Base-by-base conservation (phyloP, 2,113 vertebrate genomes). In the Anarhynchus alexandrinus region DNA sequence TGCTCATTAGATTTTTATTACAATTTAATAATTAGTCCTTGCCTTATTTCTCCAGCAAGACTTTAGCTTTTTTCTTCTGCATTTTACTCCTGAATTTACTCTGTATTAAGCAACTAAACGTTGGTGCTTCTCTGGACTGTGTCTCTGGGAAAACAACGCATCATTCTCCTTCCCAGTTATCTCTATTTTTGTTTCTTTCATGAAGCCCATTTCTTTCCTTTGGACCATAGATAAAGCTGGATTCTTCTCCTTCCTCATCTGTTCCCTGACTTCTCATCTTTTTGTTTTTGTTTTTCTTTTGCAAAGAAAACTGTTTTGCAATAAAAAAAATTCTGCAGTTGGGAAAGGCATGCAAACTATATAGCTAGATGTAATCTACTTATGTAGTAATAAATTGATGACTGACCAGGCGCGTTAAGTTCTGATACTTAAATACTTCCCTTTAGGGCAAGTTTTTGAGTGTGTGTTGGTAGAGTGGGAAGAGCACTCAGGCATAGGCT, bases 401-500 rank as follows among this genome's bases (percentile, higher is more conserved):
- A 42, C 29, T 88, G 45, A 36, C 22, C 13, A 21, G 55, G 15
- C 40, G 38, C 2, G 6, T 34, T 52, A 25, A 51, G 52, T 65
- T 61, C 18, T 6, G 5, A 5, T 49, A 26, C 16, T 17, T 20
- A 73, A 77, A 38, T n/a, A 36, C 32, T 62, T 93, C 32, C 12
- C 20, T 88, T 77, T 38, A 49, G 47, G n/a, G 26, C 49, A 73
- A 21, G 45, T 27, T 73, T 92, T 70, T 72, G 30, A 51, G 21
- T 54, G 32, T 2, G 2, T 47, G 8, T 29, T 45, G 12, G 12
- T 32, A 62, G 47, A 4, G 20, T 38, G 13, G 38, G 42, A 81
- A 57, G 42, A 88, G 8, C 64, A 8, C 13, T 86, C 4, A 3
- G 59, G 14, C 20, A 36, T 0, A 0, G 34, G 7, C 27, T 81